Conservation (phyloP, 2,888 invertebrate species). For the Zootermopsis nevadensis region DNA sequence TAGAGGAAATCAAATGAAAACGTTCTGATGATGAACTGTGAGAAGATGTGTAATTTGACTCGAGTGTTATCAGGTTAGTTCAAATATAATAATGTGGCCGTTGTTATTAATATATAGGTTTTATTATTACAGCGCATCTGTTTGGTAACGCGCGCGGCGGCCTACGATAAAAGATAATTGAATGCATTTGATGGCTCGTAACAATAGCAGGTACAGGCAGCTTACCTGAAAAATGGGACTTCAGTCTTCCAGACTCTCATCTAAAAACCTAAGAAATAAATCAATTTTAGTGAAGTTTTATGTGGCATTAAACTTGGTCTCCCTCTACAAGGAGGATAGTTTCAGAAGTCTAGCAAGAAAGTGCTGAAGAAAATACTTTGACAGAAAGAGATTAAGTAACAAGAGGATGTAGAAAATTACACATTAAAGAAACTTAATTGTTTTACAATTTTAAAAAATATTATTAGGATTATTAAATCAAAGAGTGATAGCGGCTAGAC, state of each 20-base stretch:
- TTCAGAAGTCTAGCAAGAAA: no score
- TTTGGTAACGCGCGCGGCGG: not conserved
- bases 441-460: no score
- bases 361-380: no score
- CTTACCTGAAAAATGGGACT: not conserved
- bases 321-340: no score
- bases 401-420: no score
- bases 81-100: not conserved
- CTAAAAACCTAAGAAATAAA: no score
- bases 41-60: conserved; percentile 5
- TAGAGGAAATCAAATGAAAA: conserved; percentile 8
- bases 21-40: not conserved
- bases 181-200: conserved; percentile 29
- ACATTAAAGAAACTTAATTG: no score
- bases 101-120: conserved; percentile 8
- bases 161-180: conserved; percentile 39
- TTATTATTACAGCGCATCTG: not conserved
- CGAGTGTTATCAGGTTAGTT: conserved; percentile 4
- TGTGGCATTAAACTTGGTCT: no score
- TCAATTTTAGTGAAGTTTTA: no score
- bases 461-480: no score
- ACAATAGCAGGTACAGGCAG: conserved; percentile 18
- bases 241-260: not conserved
- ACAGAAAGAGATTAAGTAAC: no score
- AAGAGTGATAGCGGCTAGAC: no score